Conservation (phyloP, 2,888 invertebrate species). For the Pycnomerus fuliginosus region DNA sequence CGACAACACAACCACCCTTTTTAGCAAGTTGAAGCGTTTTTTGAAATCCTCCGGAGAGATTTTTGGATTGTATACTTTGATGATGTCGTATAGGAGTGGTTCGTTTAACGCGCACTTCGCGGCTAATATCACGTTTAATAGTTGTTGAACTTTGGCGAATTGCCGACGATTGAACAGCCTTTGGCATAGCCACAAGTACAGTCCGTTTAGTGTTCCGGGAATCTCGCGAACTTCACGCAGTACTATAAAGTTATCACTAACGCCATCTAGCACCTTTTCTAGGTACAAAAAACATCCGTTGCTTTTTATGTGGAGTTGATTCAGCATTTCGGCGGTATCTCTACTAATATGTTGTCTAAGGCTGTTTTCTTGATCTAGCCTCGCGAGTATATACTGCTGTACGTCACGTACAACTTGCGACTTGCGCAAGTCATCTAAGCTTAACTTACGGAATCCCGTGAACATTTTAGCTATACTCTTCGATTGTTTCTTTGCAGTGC, state of each 20-base stretch:
- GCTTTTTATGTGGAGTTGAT: constrained; percentile 93
- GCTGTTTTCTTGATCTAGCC: constrained; percentile 86
- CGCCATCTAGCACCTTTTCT: constrained; percentile 86
- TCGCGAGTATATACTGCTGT: constrained; percentile 88
- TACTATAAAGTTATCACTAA: constrained; percentile 90
- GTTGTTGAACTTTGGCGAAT: constrained; percentile 81
- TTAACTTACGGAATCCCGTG: constrained; percentile 85
- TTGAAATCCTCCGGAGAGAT: constrained; percentile 81
- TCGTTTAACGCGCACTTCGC: constrained; percentile 83
- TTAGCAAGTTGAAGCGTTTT: constrained; percentile 72
- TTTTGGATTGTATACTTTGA: constrained; percentile 75
- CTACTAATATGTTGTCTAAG: constrained; percentile 85
- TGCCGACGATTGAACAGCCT: constrained; percentile 86
- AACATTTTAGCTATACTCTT: constrained; percentile 81
- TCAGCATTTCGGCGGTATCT: constrained; percentile 91
- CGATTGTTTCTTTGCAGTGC: constrained; percentile 83
- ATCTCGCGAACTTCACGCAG: constrained; percentile 89
- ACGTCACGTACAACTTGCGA: constrained; percentile 92
- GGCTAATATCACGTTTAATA: constrained; percentile 85
- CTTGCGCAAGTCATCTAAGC: constrained; percentile 86
- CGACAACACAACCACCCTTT: constrained; percentile 62
- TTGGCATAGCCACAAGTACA: constrained; percentile 94
- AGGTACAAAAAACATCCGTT: constrained; percentile 89
- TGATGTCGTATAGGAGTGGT: constrained; percentile 76
- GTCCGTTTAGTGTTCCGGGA: constrained; percentile 91